These are phyloP conservation scores for Euzetes globulus DNA, from an alignment of 2,888 invertebrate genomes.

Conservation along the genomic window DNA sequence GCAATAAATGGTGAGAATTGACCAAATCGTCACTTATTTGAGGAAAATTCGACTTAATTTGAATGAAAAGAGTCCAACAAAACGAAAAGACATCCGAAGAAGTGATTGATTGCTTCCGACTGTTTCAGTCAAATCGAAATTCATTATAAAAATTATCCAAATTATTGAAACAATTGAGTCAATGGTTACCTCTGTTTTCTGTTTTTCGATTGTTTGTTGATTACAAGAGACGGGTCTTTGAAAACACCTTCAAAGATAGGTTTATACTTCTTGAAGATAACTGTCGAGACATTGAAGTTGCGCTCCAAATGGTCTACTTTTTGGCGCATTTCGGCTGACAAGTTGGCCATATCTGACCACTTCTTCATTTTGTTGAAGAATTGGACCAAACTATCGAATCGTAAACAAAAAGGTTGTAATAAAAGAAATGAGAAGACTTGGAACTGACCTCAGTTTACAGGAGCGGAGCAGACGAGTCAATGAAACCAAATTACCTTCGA, in stretches of 20 bases:
- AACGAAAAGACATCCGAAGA: conserved; percentile 79
- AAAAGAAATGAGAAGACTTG: too few relatives aligned
- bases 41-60: conserved; percentile 62
- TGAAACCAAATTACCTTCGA: conserved; percentile 84
- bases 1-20: conserved; percentile 80
- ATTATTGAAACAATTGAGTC: conserved; percentile 8
- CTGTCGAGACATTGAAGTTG: conserved; percentile 85
- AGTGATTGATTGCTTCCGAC: conserved; percentile 48
- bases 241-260: conserved; percentile 82
- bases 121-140: conserved; percentile 9
- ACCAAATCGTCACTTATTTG: conserved; percentile 85
- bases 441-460: conserved; percentile 70
- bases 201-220: conserved; percentile 51
- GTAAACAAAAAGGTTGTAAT: background rate
- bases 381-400: conserved; percentile 66
- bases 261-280: conserved; percentile 85
- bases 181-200: conserved; percentile 56
- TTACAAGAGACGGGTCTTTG: conserved; percentile 58
- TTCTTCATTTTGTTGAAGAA: conserved; percentile 89
- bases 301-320: conserved; percentile 76
- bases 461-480: conserved; percentile 77
- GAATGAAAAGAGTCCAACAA: conserved; percentile 86
- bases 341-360: conserved; percentile 89
- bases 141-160: conserved; percentile 44
- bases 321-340: conserved; percentile 70